Evolutionary conservation across 2,797 vertebrate genomes (phyloP), one percentile per base, ranked within the genome.

Genomic region (Notolabrus celidotus): DNA sequence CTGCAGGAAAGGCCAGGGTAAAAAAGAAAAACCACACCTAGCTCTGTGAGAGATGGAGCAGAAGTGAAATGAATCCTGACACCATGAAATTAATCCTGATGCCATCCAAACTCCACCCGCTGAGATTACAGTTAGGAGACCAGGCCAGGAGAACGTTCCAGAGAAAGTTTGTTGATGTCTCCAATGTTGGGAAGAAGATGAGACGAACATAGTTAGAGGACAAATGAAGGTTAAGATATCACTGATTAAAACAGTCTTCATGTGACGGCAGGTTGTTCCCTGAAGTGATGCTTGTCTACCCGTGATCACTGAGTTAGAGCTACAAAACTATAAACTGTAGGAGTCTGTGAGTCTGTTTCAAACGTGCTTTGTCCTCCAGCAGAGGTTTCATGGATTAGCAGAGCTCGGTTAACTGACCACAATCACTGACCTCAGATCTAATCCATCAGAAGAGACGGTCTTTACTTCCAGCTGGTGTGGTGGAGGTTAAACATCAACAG

Each of bases 31-130:
- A 31, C 42, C 3, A 0, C 4, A 36, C 10, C 19, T 25, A 16
- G 10, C 47, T 64, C 55, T 1, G 1, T 73, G 46, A 80, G 67
- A 72, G 58, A 80, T 41, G 29, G 74, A 81, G 46, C 51, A 38
- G 46, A 17, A 67, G 17, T 78, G 38, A 82, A 86, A 86, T 80
- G 2, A 69, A 55, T 70, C 34, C 33, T 67, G 72, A 71, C 66
- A 71, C 29, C 16, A 23, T 59, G 56, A 63, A 71, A 79, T 82
- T 65, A 82, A 73, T 75, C 43, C 68, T 16, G 57, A 57, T 56
- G 56, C 31, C 58, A 67, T 70, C 36, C 36, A 59, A 53, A 74
- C 34, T 41, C 53, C 45, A 29, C 47, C 59, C 23, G 25, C 56
- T 76, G 20, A 71, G 52, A 58, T 68, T 52, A 65, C 36, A 57